phyloP scores from a whole-genome alignment of 2,113 vertebrate genomes.

The Uropsilus gracilis region DNA sequence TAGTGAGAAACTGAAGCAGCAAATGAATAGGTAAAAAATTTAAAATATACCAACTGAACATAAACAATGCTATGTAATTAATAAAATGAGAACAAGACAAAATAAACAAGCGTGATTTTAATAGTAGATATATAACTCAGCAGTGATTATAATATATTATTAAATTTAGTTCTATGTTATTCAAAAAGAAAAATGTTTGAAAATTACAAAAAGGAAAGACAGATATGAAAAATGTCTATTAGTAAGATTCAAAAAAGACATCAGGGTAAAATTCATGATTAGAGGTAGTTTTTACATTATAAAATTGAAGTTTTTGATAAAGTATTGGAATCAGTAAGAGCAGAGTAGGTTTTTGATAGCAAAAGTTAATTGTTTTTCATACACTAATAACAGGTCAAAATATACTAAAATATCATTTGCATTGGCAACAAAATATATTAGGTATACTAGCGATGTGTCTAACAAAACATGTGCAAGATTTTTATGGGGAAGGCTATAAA shows the following conservation, averaged over 20 bases:
- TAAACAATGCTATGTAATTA: background rate
- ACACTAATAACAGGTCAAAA: background rate
- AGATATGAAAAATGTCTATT: background rate
- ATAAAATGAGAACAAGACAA: background rate
- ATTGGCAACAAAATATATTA: background rate
- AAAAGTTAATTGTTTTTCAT: background rate
- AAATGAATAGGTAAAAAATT: background rate
- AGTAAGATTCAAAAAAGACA: background rate
- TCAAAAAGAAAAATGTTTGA: conserved; percentile 19
- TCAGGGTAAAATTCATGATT: background rate
- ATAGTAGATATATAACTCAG: background rate
- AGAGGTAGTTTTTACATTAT: background rate
- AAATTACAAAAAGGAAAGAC: background rate
- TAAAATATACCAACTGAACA: background rate
- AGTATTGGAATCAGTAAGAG: background rate
- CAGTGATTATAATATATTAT: too few species aligned
- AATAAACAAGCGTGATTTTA: background rate
- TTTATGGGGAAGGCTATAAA: background rate
- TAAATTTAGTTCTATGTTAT: background rate
- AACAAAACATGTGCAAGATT: background rate
- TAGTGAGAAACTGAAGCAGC: background rate
- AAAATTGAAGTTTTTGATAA: background rate
- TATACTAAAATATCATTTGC: background rate
- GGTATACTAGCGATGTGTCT: background rate
- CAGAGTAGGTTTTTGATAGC: background rate